Evolutionary conservation across 1,140 invertebrate genomes (phyloP), one percentile per base, ranked within the genome.

Genomic region (Neuroterus valhalla): DNA sequence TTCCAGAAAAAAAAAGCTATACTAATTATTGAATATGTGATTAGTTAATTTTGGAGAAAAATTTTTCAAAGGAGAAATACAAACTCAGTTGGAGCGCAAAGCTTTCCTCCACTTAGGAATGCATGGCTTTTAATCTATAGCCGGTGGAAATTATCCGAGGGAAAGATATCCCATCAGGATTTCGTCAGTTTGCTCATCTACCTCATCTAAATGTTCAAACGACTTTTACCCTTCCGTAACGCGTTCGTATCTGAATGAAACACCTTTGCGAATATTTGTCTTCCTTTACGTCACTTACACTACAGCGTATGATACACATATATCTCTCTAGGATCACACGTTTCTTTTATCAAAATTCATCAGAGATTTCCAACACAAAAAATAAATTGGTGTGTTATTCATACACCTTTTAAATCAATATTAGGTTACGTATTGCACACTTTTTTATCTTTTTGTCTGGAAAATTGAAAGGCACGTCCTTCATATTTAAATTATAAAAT

Each of bases 141-240:
- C 31, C 14, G n/a, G n/a, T 38, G 15, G 26, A 15, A 62, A 62
- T 38, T 62, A 62, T 26, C n/a, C 31, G n/a, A 26, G 31, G 55
- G 55, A 62, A 31, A 26, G 12, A 62, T 62, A 62, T 31, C 31
- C 31, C 55, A 62, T 62, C 23, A 15, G 55, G 31, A 23, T 62
- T 62, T 62, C 55, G n/a, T 62, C 55, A 31, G 23, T 62, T 62
- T 62, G 55, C 31, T 62, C 55, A 62, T 62, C 55, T 62, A 62
- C 55, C 55, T 38, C 55, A 62, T 62, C 55, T 62, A 62, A 62
- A 23, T 62, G 26, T 62, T 62, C 31, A 62, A 62, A 62, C 55
- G 55, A 62, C 55, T 62, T 62, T 62, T 38, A 23, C 55, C 31
- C 55, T 62, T 26, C 31, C 23, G 55, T 31, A 62, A 62, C 21